Evolutionary conservation across 2,888 invertebrate species (phyloP).

Genomic region (Machimus atricapillus): DNA sequence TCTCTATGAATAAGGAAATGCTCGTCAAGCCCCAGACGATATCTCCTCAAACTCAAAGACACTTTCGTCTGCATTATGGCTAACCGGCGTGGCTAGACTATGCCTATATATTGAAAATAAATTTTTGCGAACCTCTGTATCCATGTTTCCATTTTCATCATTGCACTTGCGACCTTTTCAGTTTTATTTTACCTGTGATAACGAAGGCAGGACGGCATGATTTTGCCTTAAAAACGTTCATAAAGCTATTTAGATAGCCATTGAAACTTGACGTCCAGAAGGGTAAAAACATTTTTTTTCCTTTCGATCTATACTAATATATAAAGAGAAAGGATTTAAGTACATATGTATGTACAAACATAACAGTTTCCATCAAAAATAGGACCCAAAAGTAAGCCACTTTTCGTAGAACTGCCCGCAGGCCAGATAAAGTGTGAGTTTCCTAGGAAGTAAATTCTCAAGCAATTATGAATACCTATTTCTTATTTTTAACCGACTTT

Average conservation of each 20-base stretch:
- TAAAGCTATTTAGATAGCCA: background rate
- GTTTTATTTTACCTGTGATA: background rate
- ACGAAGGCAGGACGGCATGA: background rate
- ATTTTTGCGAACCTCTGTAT: background rate
- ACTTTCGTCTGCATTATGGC: background rate
- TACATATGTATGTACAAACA: no score
- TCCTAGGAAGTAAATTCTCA: no score
- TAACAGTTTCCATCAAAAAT: no score
- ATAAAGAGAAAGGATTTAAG: no score
- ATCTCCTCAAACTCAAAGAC: background rate
- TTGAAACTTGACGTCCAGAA: background rate
- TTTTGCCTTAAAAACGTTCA: background rate
- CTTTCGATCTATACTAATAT: no score
- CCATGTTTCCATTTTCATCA: background rate
- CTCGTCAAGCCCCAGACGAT: background rate
- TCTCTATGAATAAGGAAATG: background rate
- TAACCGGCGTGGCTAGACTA: background rate
- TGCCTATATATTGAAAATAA: background rate
- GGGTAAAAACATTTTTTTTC: background rate
- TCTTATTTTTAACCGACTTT: no score
- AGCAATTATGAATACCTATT: no score
- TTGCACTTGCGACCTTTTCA: background rate
- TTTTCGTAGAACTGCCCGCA: no score
- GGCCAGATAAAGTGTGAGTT: no score
- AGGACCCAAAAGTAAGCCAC: no score